phyloP scores from a whole-genome alignment of 2,888 invertebrate species.

The Ypsolopha scabrella region DNA sequence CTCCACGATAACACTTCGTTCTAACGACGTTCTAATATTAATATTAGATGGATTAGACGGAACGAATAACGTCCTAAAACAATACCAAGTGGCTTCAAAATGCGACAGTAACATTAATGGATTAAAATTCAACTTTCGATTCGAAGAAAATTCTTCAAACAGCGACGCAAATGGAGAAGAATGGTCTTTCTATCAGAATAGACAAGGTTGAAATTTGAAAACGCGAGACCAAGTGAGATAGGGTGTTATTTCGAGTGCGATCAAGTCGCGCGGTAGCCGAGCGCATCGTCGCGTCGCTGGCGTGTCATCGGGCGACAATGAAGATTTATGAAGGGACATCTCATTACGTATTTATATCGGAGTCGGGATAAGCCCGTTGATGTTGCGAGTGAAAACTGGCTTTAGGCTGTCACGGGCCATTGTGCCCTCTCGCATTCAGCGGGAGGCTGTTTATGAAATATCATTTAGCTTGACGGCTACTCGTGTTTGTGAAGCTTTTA shows the following conservation, averaged over 20 bases:
- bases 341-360: slow-evolving; percentile 37
- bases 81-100: too few species aligned
- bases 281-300: slow-evolving; percentile 61
- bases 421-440: background rate
- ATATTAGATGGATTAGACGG: background rate
- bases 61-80: too few species aligned
- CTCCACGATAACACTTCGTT: slow-evolving; percentile 6
- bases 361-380: slow-evolving; percentile 25
- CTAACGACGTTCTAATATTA: slow-evolving; percentile 34
- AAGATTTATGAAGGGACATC: slow-evolving; percentile 61
- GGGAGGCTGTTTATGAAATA: background rate
- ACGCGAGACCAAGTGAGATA: slow-evolving; percentile 4
- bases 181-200: too few species aligned
- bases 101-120: too few species aligned
- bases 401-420: background rate
- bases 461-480: background rate
- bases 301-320: slow-evolving; percentile 68
- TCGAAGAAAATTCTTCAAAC: too few species aligned
- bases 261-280: slow-evolving; percentile 51
- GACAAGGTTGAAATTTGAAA: too few species aligned
- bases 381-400: slow-evolving; percentile 12
- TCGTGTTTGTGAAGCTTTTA: background rate
- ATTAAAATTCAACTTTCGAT: too few species aligned
- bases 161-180: too few species aligned
- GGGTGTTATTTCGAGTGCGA: slow-evolving; percentile 22